Base-by-base conservation (phyloP, 1,140 invertebrate genomes). In the Drosophila kanapiae region DNA sequence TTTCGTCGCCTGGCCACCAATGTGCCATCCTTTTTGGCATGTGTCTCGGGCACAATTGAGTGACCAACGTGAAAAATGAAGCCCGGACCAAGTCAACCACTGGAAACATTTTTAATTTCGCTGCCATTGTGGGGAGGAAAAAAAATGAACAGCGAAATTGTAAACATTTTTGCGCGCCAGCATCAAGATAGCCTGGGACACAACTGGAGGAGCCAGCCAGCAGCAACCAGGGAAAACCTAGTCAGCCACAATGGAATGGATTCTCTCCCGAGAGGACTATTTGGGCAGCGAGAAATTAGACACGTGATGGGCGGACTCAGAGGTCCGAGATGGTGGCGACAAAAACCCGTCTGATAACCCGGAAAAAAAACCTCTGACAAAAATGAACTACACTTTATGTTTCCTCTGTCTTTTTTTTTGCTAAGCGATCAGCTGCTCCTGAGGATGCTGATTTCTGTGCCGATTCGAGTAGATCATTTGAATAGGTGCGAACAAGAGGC, bases 1-100 rank as follows among this genome's bases (percentile, higher is more conserved):
- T 72, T 72, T 60, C 54, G 38, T 49, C 56, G 64, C 35, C 27
- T 37, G 33, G 16, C 58, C 35, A 72, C 67, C 70, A 72, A 71
- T 27, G 70, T 72, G 33, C 58, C 64, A 78, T 80, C 84, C 81
- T 75, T 80, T 80, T 75, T 88, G 85, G 85, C 85, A 90, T 88
- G 84, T 81, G 85, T 80, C 75, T 76, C 77, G 77, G 29, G 58
- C 71, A 82, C 85, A 90, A 90, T 90, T 90, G 85, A 90, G 85
- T 90, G 85, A 82, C 85, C 85, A 90, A 82, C 68, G 84, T 90
- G 86, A 90, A 85, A 82, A 90, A 90, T 85, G 86, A 90, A 90
- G 75, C 81, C 62, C 48, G 57, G 35, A 31, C 47, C 67, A 67
- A 59, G 80, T 56, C 64, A 75, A 60, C 65, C 57, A 80, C 61